These are phyloP conservation scores for Phrynosoma blainvillii DNA, from an alignment of 2,113 vertebrate species.

Conservation along the genomic window DNA sequence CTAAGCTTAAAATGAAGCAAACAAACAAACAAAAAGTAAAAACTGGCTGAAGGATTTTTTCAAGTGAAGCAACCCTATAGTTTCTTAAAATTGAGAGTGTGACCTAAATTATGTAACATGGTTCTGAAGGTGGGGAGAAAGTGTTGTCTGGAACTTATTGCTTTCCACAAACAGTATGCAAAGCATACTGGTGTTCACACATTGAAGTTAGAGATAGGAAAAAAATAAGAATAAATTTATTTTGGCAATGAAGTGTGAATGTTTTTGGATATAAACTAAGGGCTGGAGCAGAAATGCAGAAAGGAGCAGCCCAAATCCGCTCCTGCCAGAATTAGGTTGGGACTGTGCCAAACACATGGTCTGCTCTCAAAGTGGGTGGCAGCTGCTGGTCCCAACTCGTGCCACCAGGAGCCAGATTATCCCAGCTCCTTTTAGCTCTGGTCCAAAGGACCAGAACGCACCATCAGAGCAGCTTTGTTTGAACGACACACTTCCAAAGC, in stretches of 20 bases:
- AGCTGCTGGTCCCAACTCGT: too few species aligned
- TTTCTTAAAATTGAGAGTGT: neutral
- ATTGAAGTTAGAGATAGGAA: neutral
- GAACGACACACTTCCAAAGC: too few species aligned
- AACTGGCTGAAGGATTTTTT: neutral
- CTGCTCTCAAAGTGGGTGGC: too few species aligned
- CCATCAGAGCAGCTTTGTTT: too few species aligned
- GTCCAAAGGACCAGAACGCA: too few species aligned
- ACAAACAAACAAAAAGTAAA: neutral
- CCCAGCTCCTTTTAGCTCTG: too few species aligned
- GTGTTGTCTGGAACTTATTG: neutral
- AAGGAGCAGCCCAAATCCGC: neutral
- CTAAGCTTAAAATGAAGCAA: conserved; percentile 15
- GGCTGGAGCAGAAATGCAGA: too few species aligned
- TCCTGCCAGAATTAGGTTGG: too few species aligned
- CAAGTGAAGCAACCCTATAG: neutral
- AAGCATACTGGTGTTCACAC: neutral
- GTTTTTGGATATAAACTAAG: neutral
- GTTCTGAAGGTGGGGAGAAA: neutral
- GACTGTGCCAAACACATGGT: too few species aligned
- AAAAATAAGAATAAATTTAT: neutral
- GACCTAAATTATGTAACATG: neutral
- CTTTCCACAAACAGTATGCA: neutral
- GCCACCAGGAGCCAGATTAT: too few species aligned
- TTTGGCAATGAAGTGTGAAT: neutral